Evolutionary conservation across 1,140 invertebrate species (phyloP), one percentile per base, ranked within the genome.

Genomic region (Limonius californicus): DNA sequence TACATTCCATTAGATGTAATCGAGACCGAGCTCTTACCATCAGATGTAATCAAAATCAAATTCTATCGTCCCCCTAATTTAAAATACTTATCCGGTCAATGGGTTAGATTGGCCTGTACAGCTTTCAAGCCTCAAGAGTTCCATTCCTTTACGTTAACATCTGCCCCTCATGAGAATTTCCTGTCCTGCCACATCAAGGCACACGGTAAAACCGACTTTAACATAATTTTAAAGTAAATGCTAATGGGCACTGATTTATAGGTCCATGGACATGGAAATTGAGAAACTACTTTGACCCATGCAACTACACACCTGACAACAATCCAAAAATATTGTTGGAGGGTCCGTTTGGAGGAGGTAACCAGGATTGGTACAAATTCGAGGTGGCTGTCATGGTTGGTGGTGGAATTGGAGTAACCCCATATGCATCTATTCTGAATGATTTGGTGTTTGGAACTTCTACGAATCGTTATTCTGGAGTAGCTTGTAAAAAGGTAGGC

Each of bases 361-460:
- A 99, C 79, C 97, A 99, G 76, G 97, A 99, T 78, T 98, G 95
- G 96, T 98, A 98, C 78, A 97, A 97, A 78, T 96, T 95, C 71
- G 93, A 96, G 77, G 92, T 96, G 6, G 97, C 97, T 1, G 95
- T 99, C 4, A 97, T 99, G 92, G 95, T 99, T 1, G 97, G 97
- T 0, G 97, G 95, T 9, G 97, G 97, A 11, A 99, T 99, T 62
- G 97, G 97, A 0, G 97, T 99, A 0, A 99, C 98, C 0, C 98
- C 98, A 0, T 99, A 99, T 72, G 97, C 98, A 1, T 99, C 97
- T 1, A 99, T 99, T 70, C 83, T 99, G 7, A 98, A 97, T 71
- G 95, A 98, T 77, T 83, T 98, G 35, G 94, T 97, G 0, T 97
- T 97, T 75, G 94, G 94, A 6, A 97, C 94, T 0, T 96, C 94